Evolutionary conservation across 1,140 invertebrate species (phyloP).

Genomic region (Diorhabda elongata): DNA sequence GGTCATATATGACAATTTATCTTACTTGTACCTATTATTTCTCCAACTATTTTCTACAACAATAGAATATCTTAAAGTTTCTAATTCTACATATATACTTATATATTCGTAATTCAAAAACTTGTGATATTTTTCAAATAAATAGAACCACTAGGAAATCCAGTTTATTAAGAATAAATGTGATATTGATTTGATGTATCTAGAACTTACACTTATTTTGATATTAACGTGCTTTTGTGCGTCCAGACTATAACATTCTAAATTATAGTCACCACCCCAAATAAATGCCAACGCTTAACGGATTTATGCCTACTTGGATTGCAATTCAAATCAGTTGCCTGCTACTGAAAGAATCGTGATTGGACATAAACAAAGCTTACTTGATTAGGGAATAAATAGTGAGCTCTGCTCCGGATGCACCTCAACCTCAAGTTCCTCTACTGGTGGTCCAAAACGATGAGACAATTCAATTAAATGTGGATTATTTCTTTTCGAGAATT

Average conservation of each 20-base stretch:
- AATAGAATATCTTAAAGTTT: too few relatives aligned
- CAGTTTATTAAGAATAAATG: too few relatives aligned
- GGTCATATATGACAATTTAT: too few relatives aligned
- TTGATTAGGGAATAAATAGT: conserved; percentile 37
- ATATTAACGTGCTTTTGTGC: too few relatives aligned
- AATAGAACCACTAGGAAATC: too few relatives aligned
- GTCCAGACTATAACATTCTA: background rate
- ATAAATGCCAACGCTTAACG: conserved; percentile 30
- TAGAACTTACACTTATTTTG: too few relatives aligned
- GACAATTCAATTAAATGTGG: conserved; percentile 36
- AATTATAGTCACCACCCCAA: conserved; percentile 11
- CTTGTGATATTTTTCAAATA: too few relatives aligned
- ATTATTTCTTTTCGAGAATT: conserved; percentile 20
- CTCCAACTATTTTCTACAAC: too few relatives aligned
- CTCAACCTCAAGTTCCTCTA: conserved; percentile 3
- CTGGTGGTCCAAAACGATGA: conserved; percentile 32
- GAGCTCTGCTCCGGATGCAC: conserved; percentile 22
- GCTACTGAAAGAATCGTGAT: conserved; percentile 32
- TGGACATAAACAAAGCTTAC: conserved; percentile 35
- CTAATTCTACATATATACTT: too few relatives aligned
- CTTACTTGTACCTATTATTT: too few relatives aligned
- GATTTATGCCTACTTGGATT: conserved; percentile 32
- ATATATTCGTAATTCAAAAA: too few relatives aligned
- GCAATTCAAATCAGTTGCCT: conserved; percentile 34
- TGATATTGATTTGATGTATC: too few relatives aligned